phyloP scores from a whole-genome alignment of 2,888 invertebrate genomes.

The Uloborus plumipes region DNA sequence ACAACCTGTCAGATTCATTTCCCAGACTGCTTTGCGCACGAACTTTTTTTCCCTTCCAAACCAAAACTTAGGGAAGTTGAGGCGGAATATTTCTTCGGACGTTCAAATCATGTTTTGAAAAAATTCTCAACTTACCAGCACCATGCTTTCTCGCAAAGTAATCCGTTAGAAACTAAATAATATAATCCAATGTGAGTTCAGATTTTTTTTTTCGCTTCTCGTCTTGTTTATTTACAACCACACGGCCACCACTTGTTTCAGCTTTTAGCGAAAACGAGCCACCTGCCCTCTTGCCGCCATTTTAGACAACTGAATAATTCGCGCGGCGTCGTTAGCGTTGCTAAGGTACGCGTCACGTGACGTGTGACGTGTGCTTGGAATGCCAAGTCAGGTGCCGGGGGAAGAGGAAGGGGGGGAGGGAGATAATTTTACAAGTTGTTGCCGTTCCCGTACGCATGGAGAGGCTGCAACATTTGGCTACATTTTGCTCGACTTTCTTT shows the following conservation, averaged over 20 bases:
- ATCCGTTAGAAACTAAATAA: conserved; percentile 9
- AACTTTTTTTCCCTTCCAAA: conserved; percentile 41
- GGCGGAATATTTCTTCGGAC: too few relatives aligned
- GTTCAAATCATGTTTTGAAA: not conserved
- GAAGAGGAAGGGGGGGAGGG: conserved; percentile 8
- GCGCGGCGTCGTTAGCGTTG: conserved; percentile 60
- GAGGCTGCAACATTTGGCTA: conserved; percentile 24
- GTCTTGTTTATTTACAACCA: conserved; percentile 5
- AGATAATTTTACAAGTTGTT: conserved; percentile 44
- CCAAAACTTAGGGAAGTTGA: too few relatives aligned
- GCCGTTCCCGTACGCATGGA: conserved; percentile 11
- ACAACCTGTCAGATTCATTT: conserved; percentile 62
- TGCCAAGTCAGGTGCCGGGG: conserved; percentile 47
- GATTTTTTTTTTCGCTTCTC: conserved; percentile 14
- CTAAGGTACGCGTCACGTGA: conserved; percentile 59
- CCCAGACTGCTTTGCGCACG: conserved; percentile 46
- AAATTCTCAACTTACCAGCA: conserved; percentile 46
- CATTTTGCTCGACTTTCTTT: not conserved
- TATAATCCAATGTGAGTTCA: conserved; percentile 39
- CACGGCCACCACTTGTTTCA: conserved; percentile 41
- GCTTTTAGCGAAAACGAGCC: conserved; percentile 14
- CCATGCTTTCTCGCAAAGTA: conserved; percentile 46
- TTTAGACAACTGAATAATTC: conserved; percentile 44
- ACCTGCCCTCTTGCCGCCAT: conserved; percentile 45
- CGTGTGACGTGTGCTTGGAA: conserved; percentile 51